Conservation (phyloP, 92 coral and sea anemone species). For the Scolanthus callimorphus region DNA sequence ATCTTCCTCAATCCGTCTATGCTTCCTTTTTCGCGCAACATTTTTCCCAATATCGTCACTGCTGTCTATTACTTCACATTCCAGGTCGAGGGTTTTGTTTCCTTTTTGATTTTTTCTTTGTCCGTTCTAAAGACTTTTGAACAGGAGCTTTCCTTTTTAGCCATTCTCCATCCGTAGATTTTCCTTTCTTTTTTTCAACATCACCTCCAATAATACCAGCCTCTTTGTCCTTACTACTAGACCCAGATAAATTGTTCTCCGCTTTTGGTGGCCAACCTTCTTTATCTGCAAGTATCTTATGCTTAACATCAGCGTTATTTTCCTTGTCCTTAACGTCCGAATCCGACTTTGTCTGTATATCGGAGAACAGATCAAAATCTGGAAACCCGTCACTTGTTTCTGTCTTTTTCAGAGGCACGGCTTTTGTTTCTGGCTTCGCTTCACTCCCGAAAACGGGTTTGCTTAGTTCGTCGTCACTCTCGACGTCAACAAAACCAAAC, state of each 20-base stretch:
- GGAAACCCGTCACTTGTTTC: no score
- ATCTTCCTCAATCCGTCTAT: neutral
- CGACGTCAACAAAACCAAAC: constrained; percentile 1
- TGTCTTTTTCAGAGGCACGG: neutral
- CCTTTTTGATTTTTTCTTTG: neutral
- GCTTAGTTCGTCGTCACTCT: constrained; percentile 23
- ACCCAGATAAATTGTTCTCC: neutral
- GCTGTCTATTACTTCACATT: neutral
- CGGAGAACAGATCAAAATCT: no score
- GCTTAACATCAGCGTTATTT: neutral
- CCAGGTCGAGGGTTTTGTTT: neutral
- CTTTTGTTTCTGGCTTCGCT: neutral
- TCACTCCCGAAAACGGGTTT: constrained; percentile 12
- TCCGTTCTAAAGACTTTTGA: neutral
- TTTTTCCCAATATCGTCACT: neutral
- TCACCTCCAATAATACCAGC: neutral
- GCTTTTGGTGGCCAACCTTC: neutral
- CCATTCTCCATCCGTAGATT: neutral
- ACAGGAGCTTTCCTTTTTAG: neutral
- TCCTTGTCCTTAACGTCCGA: no score
- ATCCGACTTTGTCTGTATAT: no score
- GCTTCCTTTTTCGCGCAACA: neutral
- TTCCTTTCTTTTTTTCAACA: neutral
- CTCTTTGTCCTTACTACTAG: neutral
- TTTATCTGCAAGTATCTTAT: neutral